Base-by-base conservation (phyloP, 2,888 invertebrate genomes). In the Salpingus planirostris region DNA sequence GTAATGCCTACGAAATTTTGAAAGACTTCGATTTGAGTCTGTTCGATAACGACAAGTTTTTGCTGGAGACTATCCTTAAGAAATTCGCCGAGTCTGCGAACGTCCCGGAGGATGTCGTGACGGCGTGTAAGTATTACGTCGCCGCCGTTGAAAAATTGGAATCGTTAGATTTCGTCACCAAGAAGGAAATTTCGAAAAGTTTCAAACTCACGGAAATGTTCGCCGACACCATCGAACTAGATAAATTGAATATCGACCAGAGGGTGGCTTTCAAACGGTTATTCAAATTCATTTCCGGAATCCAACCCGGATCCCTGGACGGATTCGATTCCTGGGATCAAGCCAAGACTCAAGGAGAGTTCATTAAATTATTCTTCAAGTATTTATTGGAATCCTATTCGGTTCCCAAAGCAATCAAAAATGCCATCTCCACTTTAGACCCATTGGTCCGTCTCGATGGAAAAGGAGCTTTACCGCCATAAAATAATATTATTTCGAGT, bases 141-240 rank as follows among this genome's bases (percentile, higher is more conserved):
- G n/a, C n/a, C n/a, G n/a, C n/a, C n/a, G n/a, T n/a, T n/a, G n/a
- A n/a, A n/a, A n/a, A n/a, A n/a, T n/a, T n/a, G n/a, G 25, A 21
- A 11, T 18, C 29, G 4, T 18, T 45, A 5, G 29, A 38, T 22
- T 29, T 45, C 5, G 13, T 34, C 6, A 40, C 38, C 1, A 40
- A 26, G 13, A 49, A 43, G 11, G 43, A 46, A 15, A 39, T 49
- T 15, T 36, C 36, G 11, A 50, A 47, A 33, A 38, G 37, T 7
- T 43, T 50, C 23, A 45, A 47, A 22, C 24, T 50, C 13, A 38
- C 34, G 5, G 41, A 42, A 21, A 43, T 50, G 11, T 40, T 50
- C 23, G 32, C 31, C 1, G 46, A 47, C 14, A 38, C 42, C 6
- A 33, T 49, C 7, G 36, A 45, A 13, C 30, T 46, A 13, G 29